Conservation (phyloP, 2,113 vertebrate genomes). For the Ceyx margarethae region DNA sequence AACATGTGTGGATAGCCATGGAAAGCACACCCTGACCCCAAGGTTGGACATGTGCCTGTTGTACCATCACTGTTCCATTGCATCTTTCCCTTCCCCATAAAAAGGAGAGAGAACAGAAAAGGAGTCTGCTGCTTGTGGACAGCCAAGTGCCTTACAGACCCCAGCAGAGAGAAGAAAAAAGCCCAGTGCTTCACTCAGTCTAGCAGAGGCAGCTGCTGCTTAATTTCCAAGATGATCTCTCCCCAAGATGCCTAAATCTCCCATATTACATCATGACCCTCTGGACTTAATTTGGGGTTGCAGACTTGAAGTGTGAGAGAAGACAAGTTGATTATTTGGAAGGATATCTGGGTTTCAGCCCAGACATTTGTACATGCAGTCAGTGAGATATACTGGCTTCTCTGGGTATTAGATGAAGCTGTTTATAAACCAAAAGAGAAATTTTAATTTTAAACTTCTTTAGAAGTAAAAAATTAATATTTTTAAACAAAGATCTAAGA, state of each 20-base stretch:
- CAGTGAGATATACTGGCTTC: background rate
- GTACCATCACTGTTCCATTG: accelerated
- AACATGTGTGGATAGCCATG: accelerated
- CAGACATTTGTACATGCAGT: background rate
- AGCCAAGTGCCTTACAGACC: background rate
- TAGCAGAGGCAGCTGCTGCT: background rate
- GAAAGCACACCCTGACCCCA: background rate
- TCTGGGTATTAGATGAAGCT: background rate
- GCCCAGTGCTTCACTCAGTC: background rate
- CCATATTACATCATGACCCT: background rate
- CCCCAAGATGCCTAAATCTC: background rate
- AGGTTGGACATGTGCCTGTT: accelerated
- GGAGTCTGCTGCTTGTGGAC: background rate
- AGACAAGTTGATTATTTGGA: background rate
- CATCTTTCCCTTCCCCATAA: background rate
- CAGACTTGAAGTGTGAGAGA: background rate
- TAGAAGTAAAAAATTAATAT: background rate
- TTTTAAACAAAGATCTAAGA: background rate
- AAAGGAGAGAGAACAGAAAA: background rate
- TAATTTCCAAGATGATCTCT: background rate
- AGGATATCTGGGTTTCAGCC: background rate
- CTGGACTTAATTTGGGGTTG: background rate
- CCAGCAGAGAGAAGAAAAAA: background rate
- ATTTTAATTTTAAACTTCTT: background rate
- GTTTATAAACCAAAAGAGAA: background rate